A percentile compares a stretch with the other conserved stretches of the same genome.
These are phyloP conservation scores for Schrankia costaestrigalis DNA, from an alignment of 2,888 invertebrate species.

Conservation along the genomic window DNA sequence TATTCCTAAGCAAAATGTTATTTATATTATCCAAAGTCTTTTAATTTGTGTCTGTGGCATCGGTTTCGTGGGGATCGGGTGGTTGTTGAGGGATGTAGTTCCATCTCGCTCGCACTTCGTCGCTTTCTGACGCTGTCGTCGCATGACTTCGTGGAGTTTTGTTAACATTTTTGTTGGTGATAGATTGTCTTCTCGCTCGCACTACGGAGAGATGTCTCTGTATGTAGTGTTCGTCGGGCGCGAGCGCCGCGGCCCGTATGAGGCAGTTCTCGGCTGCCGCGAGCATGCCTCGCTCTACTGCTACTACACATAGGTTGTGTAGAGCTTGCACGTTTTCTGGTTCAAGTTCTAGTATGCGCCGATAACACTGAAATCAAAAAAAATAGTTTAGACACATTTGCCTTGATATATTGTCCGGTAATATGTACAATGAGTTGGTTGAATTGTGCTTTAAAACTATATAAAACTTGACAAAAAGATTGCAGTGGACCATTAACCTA, in stretches of 20 bases:
- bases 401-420: no score
- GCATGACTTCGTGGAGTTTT: no score
- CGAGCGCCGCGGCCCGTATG: slow-evolving; percentile 87
- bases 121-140: slow-evolving; percentile 28
- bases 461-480: no score
- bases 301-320: slow-evolving; percentile 97
- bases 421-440: no score
- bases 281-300: slow-evolving; percentile 94
- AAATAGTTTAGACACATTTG: no score
- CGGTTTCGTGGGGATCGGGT: slow-evolving; percentile 68
- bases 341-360: slow-evolving; percentile 91
- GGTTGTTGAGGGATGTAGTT: slow-evolving; percentile 77
- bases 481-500: no score
- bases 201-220: slow-evolving; percentile 94
- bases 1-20: slow-evolving; percentile 30
- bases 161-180: no score
- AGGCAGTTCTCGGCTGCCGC: slow-evolving; percentile 93
- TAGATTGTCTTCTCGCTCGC: slow-evolving; percentile 69
- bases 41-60: slow-evolving; percentile 50
- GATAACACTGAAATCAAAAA: slow-evolving; percentile 87
- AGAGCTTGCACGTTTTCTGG: slow-evolving; percentile 95
- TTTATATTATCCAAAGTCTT: slow-evolving; percentile 23
- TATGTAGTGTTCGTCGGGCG: slow-evolving; percentile 95
- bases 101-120: slow-evolving; percentile 71
- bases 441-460: no score